Evolutionary conservation across 2,888 invertebrate genomes (phyloP).

Genomic region (Sepioteuthis lessoniana): DNA sequence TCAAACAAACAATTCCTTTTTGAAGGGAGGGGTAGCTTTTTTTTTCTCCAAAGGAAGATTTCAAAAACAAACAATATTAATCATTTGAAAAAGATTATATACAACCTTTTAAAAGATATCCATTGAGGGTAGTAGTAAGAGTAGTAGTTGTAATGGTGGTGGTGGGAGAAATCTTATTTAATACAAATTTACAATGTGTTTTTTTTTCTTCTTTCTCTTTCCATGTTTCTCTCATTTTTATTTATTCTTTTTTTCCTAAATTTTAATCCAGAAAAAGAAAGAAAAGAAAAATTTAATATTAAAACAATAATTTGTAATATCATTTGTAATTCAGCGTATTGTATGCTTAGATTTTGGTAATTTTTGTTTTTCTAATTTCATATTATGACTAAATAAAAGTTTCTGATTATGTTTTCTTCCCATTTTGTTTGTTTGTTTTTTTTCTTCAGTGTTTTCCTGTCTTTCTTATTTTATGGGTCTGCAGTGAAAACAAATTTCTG

Average conservation of each 20-base stretch:
- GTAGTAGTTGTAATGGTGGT: neutral
- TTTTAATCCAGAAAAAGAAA: neutral
- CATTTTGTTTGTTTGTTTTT: too few species aligned
- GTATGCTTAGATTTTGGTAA: constrained; percentile 2
- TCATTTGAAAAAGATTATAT: neutral
- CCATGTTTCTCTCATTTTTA: neutral
- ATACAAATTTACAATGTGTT: neutral
- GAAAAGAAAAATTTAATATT: neutral
- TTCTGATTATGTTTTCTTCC: neutral
- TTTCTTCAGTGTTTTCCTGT: neutral
- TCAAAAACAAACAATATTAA: neutral
- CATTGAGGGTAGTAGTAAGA: neutral
- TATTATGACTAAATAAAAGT: neutral
- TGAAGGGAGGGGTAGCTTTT: neutral
- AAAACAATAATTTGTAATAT: neutral
- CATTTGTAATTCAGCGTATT: neutral
- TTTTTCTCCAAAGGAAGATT: constrained; percentile 1
- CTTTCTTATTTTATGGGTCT: neutral
- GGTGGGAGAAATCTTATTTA: constrained; percentile 33
- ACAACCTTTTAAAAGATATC: neutral
- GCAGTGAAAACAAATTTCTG: constrained; percentile 20
- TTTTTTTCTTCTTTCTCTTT: constrained; percentile 5
- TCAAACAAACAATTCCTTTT: constrained; percentile 33
- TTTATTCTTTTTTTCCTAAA: too few species aligned
- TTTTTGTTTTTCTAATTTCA: neutral